phyloP scores from a whole-genome alignment of 2,113 vertebrate species.

The Panurus biarmicus region DNA sequence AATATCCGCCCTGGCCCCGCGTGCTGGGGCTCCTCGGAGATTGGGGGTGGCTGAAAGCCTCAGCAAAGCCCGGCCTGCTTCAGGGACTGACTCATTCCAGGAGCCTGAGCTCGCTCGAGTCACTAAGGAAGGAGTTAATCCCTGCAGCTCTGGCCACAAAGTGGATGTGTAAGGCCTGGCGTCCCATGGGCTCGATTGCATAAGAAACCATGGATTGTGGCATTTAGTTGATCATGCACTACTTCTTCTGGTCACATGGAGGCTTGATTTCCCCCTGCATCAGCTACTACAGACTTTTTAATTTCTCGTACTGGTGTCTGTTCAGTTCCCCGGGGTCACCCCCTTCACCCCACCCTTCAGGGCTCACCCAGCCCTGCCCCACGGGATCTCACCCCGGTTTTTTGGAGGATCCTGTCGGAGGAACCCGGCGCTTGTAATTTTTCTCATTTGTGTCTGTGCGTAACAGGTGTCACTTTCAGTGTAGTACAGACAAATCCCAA shows the following conservation, averaged over 20 bases:
- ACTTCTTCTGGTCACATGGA: slow-evolving; percentile 6
- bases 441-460: slow-evolving; percentile 37
- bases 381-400: neutral
- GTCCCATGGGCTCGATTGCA: neutral
- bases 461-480: slow-evolving; percentile 68
- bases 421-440: neutral
- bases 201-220: slow-evolving; percentile 22
- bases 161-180: neutral
- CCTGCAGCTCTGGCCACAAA: neutral
- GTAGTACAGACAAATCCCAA: slow-evolving; percentile 63
- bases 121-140: slow-evolving; percentile 1
- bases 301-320: neutral
- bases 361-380: neutral
- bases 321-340: neutral
- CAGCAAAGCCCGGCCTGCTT: neutral
- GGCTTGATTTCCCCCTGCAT: slow-evolving; percentile 8
- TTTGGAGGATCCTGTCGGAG: neutral
- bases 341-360: neutral
- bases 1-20: neutral
- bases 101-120: neutral
- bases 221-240: neutral
- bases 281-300: neutral
- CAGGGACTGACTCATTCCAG: neutral
- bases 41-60: neutral
- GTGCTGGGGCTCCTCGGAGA: neutral